Evolutionary conservation across 2,113 vertebrate species (phyloP), one percentile per base, ranked within the genome.

Genomic region (Lepidothrix coronata): DNA sequence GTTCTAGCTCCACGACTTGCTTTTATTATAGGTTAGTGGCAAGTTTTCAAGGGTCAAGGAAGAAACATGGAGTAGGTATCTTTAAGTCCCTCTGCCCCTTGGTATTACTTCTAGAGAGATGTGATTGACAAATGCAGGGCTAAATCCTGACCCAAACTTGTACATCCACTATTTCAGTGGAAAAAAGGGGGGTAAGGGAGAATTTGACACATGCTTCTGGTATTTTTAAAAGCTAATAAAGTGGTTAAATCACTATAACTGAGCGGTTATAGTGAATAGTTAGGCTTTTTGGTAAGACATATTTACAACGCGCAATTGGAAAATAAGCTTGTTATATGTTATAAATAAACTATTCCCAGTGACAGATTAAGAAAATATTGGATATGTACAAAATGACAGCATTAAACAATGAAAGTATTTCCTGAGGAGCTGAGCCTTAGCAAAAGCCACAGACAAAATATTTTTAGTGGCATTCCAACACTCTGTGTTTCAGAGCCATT

Each of bases 361-460:
- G 88, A 96, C 93, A 93, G 92, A 96, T 97, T 96, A 95, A 95
- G 89, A 95, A 96, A 96, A 97, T 97, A 95, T 78, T 97, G 97
- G 93, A 72, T 91, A 95, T 90, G 93, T 96, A 97, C 94, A 97
- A 96, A 96, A 95, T 95, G 95, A 97, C 95, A 97, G 93, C 91
- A 96, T 96, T 97, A 97, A 95, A 96, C 91, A 95, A 95, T 95
- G 92, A 93, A 97, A 95, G 94, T 83, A 97, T 97, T 97, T 97
- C 94, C 94, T 96, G 94, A 96, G 95, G 93, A 95, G 93, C 43
- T 94, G 91, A 93, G 91, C 77, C 88, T 92, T 95, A 96, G 85
- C 82, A 90, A 97, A 97, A 96, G 92, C 95, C 93, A 97, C 94
- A 97, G 93, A 96, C 96, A 95, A 96, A 95, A 95, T 94, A 95